These are phyloP conservation scores for Paramormyrops kingsleyae DNA, from an alignment of 2,113 vertebrate species.

Conservation along the genomic window DNA sequence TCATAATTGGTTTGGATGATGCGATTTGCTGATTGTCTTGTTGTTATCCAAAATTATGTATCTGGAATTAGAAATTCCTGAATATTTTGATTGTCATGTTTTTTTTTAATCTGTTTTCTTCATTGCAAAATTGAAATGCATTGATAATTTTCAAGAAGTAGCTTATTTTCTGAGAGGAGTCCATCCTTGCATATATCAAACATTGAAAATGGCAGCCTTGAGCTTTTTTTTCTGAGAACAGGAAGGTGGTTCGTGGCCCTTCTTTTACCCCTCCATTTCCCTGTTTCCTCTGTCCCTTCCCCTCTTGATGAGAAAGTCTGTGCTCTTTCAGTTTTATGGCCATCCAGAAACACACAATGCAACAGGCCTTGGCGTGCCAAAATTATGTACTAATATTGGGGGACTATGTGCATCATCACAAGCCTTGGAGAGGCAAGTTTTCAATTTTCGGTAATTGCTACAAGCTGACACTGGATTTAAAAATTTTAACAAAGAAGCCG, in stretches of 20 bases:
- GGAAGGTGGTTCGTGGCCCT: neutral
- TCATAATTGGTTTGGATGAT: neutral
- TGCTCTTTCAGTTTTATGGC: slow-evolving; percentile 17
- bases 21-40: neutral
- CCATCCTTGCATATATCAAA: neutral
- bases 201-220: neutral
- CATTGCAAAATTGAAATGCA: neutral
- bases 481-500: slow-evolving; percentile 32
- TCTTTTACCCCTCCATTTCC: neutral
- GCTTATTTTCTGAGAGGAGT: neutral
- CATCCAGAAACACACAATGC: slow-evolving; percentile 19
- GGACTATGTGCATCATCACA: slow-evolving; percentile 24
- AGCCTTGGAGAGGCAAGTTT: slow-evolving; percentile 36
- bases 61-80: neutral
- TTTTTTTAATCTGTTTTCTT: neutral
- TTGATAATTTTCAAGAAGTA: neutral
- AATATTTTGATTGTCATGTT: neutral
- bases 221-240: neutral
- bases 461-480: slow-evolving; percentile 44
- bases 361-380: slow-evolving; percentile 15
- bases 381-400: slow-evolving; percentile 31
- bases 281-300: neutral
- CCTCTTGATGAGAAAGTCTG: slow-evolving; percentile 7
- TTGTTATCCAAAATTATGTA: neutral
- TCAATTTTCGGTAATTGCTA: slow-evolving; percentile 46